Evolutionary conservation across 2,888 invertebrate species (phyloP), one percentile per base, ranked within the genome.

Genomic region (Homarus gammarus): DNA sequence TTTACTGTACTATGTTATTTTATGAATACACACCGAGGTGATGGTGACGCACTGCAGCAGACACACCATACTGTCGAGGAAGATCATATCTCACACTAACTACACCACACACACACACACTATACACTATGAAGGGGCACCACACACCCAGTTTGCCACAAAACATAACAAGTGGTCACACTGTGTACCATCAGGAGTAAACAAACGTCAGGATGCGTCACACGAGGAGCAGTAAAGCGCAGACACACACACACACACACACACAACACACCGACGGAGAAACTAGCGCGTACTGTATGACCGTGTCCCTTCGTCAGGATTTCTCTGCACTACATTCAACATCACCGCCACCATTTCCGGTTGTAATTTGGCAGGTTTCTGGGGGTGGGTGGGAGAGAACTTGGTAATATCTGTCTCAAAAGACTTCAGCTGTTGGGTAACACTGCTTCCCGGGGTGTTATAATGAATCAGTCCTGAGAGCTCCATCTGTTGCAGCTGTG

Each of bases 301-400:
- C 36, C 81, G 64, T 64, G 33, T 22, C 51, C 61, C 61, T 44
- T 33, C 36, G 44, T 70, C 72, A 51, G 68, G 82, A 72, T 83
- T 83, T 83, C 83, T 72, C 83, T 83, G 70, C 51, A 36, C 83
- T 83, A 83, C 83, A 83, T 72, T 38, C 44, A 51, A 33, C 75
- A 8, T 2, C 70, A 38, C 72, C 22, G 27, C 75, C 27, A 77
- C 68, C 31, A 40, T 49, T 51, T 49, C 72, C 49, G 33, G 83
- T 49, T 27, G 72, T 72, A 70, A 33, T 33, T 70, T 51, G 18
- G n/a, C 33, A 61, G 38, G 36, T 8, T 10, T 10, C 36, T 10
- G 2, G 44, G 40, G 27, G 15, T 27, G n/a, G 27, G 22, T 36
- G n/a, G 38, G 22, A n/a, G 38, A 36, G 36, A 36, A n/a, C n/a